Evolutionary conservation across 2,888 invertebrate species (phyloP), one percentile per base, ranked within the genome.

Genomic region (Globia sparganii): DNA sequence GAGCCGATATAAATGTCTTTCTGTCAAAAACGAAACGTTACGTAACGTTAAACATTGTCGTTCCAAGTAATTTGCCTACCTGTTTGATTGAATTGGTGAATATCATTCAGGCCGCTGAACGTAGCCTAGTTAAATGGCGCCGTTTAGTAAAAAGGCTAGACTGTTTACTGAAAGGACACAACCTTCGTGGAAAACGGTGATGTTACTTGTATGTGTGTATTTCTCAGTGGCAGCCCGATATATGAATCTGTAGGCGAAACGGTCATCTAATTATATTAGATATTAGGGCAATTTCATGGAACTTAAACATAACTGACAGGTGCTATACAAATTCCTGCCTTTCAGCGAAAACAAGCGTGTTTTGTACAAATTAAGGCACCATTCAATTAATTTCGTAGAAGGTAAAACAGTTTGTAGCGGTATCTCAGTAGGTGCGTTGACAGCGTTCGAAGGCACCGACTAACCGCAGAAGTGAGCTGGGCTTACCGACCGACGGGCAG

Each of bases 391-490:
- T 28, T 81, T 62, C 40, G 21, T 31, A 9, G 28, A 67, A 40
- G 58, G 25, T 59, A 34, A 31, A 43, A 62, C 40, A 62, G 58
- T 62, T 69, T 74, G 28, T 31, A 59, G 37, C 53, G 53, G 46
- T 53, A 49, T 71, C 13, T 56, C 37, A 68, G 46, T 58, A 75
- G 59, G 9, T 46, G 56, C 61, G 64, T 62, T 56, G 73, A 71
- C 70, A 79, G 59, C 59, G 59, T 65, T 78, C 65, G 69, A 83
- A 83, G 69, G 61, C 58, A 18, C 28, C 2, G 58, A 70, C 76
- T 69, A 71, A 84, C 80, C 80, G 37, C 76, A 74, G 64, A 67
- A 76, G 61, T 71, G 80, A 80, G 56, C 66, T 18, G 71, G 70
- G 76, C 46, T 78, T 83, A 78, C 56, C 46, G 53, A 78, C 56